Evolutionary conservation across 2,888 invertebrate species (phyloP), one percentile per base, ranked within the genome.

Genomic region (Pollenia amentaria): DNA sequence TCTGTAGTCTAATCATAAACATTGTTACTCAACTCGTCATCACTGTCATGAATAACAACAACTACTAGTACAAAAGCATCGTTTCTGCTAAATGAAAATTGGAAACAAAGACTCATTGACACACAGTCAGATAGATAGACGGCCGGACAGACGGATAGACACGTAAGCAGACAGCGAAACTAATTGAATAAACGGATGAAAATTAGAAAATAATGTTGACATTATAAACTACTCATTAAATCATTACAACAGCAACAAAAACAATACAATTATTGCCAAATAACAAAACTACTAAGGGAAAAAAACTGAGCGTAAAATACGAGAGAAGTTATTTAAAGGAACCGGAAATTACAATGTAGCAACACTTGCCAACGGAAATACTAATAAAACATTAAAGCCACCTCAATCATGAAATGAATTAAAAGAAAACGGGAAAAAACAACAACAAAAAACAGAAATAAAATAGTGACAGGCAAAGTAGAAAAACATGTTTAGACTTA

Each of bases 141-240:
- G 12, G 40, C 16, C 4, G 40, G 64, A 16, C 64, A 9, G 29
- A 14, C n/a, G 48, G 48, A 48, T 4, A 62, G 51, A 73, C 60
- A 51, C 53, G 40, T 14, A 21, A 62, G 53, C 67, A 46, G 75
- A 64, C 76, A 64, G 14, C 48, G 42, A 29, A 6, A 64, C 65
- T 84, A 84, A 84, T 78, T 84, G 78, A 80, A 87, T 76, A 86
- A 83, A 72, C 53, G 73, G 65, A 80, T 65, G 76, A 73, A 84
- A 84, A 73, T 87, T 81, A 87, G 76, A 77, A 87, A 87, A 84
- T 87, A 84, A 87, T 87, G 87, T 87, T 84, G 87, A 77, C 77
- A 80, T 87, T 87, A 87, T 73, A 84, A 87, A 87, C 87, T 87
- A 80, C 84, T 87, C 84, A 87, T 87, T 87, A 87, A 87, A 87